These are phyloP conservation scores for Anadara kagoshimensis DNA, from an alignment of 1,140 invertebrate species.

Conservation along the genomic window DNA sequence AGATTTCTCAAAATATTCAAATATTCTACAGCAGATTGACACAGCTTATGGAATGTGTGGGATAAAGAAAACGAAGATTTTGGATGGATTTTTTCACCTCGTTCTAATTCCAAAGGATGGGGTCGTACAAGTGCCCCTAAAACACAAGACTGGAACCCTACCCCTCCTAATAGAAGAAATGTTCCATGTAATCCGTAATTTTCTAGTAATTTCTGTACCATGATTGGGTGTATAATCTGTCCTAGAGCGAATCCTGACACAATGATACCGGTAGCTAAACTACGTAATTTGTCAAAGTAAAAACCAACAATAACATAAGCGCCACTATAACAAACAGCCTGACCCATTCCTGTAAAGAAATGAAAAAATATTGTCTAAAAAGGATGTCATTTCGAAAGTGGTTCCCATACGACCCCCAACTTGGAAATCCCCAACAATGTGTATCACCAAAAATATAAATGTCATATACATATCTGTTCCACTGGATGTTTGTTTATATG, in stretches of 20 bases:
- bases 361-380: not conserved
- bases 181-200: slow-evolving; percentile 10
- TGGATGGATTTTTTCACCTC: not conserved
- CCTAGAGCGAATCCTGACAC: slow-evolving; percentile 5
- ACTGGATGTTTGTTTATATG: too few relatives aligned
- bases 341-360: slow-evolving; percentile 14
- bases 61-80: not conserved
- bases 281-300: slow-evolving; percentile 11
- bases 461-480: too few relatives aligned
- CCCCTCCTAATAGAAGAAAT: not conserved
- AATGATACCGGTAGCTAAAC: slow-evolving; percentile 15
- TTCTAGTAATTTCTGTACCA: not conserved
- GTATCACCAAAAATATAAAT: too few relatives aligned
- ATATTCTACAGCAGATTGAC: not conserved
- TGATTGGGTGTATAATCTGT: slow-evolving; percentile 1
- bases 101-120: not conserved
- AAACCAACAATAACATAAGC: slow-evolving; percentile 9
- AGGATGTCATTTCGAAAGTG: too few relatives aligned
- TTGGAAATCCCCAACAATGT: too few relatives aligned
- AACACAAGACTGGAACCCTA: slow-evolving; percentile 10
- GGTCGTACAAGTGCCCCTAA: slow-evolving; percentile 14
- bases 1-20: not conserved
- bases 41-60: not conserved
- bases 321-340: slow-evolving; percentile 10
- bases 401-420: too few relatives aligned